Conservation (phyloP, 2,113 vertebrate species). For the Taurulus bubalis region DNA sequence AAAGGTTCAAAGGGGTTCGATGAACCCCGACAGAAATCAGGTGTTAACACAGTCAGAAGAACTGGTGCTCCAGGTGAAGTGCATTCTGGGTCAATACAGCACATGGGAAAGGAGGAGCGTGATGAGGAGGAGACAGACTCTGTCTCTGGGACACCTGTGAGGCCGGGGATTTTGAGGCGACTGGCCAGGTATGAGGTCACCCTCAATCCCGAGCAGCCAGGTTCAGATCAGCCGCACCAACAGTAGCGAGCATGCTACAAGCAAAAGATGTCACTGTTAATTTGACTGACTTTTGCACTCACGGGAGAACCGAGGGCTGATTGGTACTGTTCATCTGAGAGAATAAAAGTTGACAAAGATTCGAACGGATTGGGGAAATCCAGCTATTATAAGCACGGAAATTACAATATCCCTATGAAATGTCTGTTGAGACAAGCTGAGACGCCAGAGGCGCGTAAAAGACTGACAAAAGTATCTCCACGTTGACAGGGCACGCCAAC, state of each 20-base stretch:
- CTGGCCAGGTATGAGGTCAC: constrained; percentile 43
- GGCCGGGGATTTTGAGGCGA: constrained; percentile 32
- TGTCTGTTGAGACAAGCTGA: constrained; percentile 33
- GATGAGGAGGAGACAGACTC: background rate
- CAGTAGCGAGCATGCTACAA: no score
- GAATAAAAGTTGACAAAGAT: constrained; percentile 44
- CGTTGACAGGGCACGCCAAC: constrained; percentile 9
- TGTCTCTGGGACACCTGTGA: background rate
- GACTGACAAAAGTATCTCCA: constrained; percentile 19
- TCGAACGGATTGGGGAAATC: constrained; percentile 65
- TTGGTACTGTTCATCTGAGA: constrained; percentile 19
- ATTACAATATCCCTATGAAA: constrained; percentile 37
- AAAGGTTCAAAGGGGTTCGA: background rate
- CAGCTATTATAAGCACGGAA: constrained; percentile 43
- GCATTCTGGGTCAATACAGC: constrained; percentile 9
- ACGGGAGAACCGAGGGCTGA: constrained; percentile 33
- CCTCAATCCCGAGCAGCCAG: background rate
- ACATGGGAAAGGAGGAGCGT: background rate
- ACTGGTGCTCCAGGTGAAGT: constrained; percentile 7
- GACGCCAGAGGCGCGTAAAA: constrained; percentile 29
- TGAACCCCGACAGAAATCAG: background rate
- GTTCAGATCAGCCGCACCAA: background rate
- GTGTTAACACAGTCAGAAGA: background rate
- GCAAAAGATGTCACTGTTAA: background rate
- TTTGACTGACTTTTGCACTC: constrained; percentile 41